Percentiles rank a stretch among this genome's conserved stretches.
phyloP scores from a whole-genome alignment of 1,140 invertebrate species.

The Propsilocerus akamusi region DNA sequence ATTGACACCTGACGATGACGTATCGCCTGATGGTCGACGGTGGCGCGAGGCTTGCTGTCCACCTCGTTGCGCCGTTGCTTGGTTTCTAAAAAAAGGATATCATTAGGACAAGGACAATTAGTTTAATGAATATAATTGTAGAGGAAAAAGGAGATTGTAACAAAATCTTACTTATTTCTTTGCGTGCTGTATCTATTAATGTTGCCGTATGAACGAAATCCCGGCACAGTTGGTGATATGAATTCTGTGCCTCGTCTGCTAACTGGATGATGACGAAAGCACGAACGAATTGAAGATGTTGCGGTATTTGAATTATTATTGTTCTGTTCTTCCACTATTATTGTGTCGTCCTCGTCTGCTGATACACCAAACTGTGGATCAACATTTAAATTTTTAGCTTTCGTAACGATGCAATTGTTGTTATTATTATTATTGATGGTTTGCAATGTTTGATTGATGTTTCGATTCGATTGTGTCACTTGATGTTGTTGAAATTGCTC shows the following conservation, averaged over 20 bases:
- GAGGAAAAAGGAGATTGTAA: not conserved
- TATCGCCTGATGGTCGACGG: not conserved
- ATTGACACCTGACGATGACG: not conserved
- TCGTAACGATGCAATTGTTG: not conserved
- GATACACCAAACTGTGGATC: not conserved
- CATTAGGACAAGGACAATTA: not conserved
- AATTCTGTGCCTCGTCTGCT: not conserved
- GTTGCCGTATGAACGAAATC: not conserved
- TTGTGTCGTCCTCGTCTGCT: not conserved
- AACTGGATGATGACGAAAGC: not conserved
- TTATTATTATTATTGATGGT: constrained; percentile 3
- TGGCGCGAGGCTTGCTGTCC: not conserved
- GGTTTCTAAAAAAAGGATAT: not conserved
- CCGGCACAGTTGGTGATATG: not conserved
- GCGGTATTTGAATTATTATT: not conserved
- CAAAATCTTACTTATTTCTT: not conserved
- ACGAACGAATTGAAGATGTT: not conserved
- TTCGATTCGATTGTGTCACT: not conserved
- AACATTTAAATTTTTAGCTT: not conserved
- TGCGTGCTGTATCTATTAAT: constrained; percentile 1
- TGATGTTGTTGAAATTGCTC: too few species aligned
- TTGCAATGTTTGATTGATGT: constrained; percentile 1
- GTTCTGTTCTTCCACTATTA: not conserved
- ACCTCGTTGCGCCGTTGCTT: not conserved
- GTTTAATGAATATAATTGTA: not conserved